Conservation (phyloP, 2,888 invertebrate species). For the Drosophila neutralis region DNA sequence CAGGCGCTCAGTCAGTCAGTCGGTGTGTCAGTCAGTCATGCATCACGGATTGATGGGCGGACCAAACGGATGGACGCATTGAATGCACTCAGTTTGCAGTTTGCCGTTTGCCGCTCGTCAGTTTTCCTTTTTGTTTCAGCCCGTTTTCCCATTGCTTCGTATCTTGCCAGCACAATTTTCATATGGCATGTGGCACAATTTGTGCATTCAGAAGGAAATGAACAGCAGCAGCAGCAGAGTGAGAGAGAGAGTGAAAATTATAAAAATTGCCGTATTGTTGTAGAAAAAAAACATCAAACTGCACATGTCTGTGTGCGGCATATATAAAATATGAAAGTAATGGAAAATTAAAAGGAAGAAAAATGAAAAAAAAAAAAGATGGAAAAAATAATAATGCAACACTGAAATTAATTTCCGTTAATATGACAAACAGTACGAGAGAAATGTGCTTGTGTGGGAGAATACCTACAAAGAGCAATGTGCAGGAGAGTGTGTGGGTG, state of each 20-base stretch:
- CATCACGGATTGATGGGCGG: slow-evolving; percentile 28
- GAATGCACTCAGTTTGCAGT: slow-evolving; percentile 42
- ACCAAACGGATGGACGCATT: slow-evolving; percentile 42
- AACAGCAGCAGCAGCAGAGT: slow-evolving; percentile 41
- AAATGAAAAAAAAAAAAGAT: slow-evolving; percentile 15
- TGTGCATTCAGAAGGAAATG: slow-evolving; percentile 74
- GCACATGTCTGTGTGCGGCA: background rate
- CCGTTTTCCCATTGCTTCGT: slow-evolving; percentile 36
- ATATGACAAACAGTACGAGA: slow-evolving; percentile 34
- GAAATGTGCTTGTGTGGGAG: background rate
- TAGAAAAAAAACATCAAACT: slow-evolving; percentile 31
- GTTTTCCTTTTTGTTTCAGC: slow-evolving; percentile 20
- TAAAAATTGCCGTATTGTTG: slow-evolving; percentile 59
- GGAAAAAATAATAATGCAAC: slow-evolving; percentile 46
- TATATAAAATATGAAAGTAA: slow-evolving; percentile 29
- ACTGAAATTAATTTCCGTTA: slow-evolving; percentile 75
- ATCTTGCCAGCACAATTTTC: slow-evolving; percentile 52
- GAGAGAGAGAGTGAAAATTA: slow-evolving; percentile 58
- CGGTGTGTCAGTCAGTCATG: slow-evolving; percentile 33
- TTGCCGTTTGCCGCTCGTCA: slow-evolving; percentile 23
- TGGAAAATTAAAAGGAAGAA: slow-evolving; percentile 30
- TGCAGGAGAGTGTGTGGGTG: background rate
- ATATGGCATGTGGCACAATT: slow-evolving; percentile 40
- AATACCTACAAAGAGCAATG: slow-evolving; percentile 16
- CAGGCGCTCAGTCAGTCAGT: slow-evolving; percentile 29